Conservation (phyloP, 2,797 vertebrate genomes). For the Smutsia temminckii region DNA sequence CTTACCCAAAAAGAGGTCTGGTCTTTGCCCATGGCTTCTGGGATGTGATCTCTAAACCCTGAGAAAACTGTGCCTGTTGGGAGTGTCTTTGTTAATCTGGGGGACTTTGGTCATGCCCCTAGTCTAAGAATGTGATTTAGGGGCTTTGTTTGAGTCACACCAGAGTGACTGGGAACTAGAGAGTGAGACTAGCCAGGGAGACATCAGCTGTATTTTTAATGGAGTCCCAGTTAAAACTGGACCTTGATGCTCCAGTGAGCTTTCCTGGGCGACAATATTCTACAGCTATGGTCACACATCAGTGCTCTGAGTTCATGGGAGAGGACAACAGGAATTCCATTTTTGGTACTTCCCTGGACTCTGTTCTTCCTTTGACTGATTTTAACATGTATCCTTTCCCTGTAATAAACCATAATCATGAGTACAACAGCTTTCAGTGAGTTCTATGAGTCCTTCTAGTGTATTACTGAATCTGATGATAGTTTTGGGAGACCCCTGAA, state of each 20-base stretch:
- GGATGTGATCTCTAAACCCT: not conserved
- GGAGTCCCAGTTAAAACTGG: not conserved
- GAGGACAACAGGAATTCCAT: not conserved
- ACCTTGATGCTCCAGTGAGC: not conserved
- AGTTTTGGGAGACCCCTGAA: not conserved
- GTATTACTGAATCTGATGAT: not conserved
- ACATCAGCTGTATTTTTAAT: not conserved
- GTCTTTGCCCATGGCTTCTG: not conserved
- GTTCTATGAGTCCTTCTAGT: not conserved
- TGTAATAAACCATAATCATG: not conserved
- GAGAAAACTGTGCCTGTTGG: not conserved
- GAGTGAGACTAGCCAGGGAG: not conserved
- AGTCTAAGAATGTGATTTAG: no score
- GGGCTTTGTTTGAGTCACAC: not conserved
- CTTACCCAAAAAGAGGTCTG: not conserved
- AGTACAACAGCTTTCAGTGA: not conserved
- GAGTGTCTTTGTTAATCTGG: not conserved
- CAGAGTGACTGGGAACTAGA: not conserved
- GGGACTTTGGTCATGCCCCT: not conserved
- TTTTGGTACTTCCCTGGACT: not conserved
- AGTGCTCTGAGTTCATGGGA: not conserved
- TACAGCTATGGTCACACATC: not conserved
- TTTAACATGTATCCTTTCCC: not conserved
- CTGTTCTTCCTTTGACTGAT: not conserved
- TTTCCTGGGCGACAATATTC: not conserved